phyloP scores from a whole-genome alignment of 1,140 invertebrate species.

The Brachionus asplanchnoidis region DNA sequence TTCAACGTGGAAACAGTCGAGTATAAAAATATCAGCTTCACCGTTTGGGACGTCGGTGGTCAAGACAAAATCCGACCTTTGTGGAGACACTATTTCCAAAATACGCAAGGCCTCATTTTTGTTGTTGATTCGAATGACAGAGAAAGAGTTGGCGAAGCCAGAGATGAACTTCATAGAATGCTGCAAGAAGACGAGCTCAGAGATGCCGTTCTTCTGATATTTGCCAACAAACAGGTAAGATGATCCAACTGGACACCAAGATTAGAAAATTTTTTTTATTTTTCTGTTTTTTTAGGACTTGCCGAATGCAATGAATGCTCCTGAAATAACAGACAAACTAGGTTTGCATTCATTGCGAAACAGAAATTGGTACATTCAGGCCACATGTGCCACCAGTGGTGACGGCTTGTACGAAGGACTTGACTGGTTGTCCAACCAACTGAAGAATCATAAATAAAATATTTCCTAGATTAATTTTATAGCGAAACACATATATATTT shows the following conservation, averaged over 20 bases:
- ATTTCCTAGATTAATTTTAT: conserved; percentile 25
- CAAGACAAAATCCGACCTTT: conserved; percentile 63
- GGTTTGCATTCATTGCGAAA: conserved; percentile 82
- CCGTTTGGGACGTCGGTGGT: conserved; percentile 66
- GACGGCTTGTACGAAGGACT: conserved; percentile 93
- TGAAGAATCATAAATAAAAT: conserved; percentile 60
- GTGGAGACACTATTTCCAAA: conserved; percentile 98
- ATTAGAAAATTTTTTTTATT: not conserved
- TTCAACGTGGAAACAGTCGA: conserved; percentile 62
- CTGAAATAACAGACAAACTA: conserved; percentile 90
- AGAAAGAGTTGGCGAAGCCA: conserved; percentile 87
- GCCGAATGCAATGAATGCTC: conserved; percentile 93
- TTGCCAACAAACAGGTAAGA: conserved; percentile 86
- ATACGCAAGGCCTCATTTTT: conserved; percentile 90
- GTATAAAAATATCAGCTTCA: conserved; percentile 59
- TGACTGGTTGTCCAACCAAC: conserved; percentile 92
- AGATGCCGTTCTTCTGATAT: conserved; percentile 91
- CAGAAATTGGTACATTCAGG: conserved; percentile 67
- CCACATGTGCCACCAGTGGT: conserved; percentile 92
- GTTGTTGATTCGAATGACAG: conserved; percentile 95
- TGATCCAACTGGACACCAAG: not conserved
- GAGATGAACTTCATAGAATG: conserved; percentile 89
- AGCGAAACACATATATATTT: conserved; percentile 17
- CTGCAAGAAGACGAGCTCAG: conserved; percentile 88
- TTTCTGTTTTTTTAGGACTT: conserved; percentile 63